phyloP scores from a whole-genome alignment of 2,113 vertebrate species.

The Centrocercus urophasianus region DNA sequence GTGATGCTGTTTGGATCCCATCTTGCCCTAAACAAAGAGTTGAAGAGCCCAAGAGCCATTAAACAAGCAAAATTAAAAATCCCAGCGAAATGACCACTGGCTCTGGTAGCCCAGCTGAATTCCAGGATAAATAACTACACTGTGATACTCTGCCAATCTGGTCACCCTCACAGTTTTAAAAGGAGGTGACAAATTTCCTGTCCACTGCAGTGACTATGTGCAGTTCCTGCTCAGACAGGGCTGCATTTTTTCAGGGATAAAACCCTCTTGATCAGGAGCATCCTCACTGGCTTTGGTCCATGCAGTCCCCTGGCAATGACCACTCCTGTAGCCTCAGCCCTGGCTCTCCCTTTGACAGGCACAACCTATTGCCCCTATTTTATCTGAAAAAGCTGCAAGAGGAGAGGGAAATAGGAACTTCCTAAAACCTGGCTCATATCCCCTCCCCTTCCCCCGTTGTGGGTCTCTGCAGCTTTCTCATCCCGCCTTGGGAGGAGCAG shows the following conservation, averaged over 20 bases:
- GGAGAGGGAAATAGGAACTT: constrained; percentile 36
- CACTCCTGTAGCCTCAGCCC: not conserved
- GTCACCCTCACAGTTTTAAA: constrained; percentile 7
- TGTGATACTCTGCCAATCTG: constrained; percentile 66
- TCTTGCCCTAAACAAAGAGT: not conserved
- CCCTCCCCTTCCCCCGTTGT: constrained; percentile 18
- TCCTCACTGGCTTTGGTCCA: not conserved
- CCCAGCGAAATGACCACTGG: not conserved
- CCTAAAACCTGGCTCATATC: constrained; percentile 28
- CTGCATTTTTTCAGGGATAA: not conserved
- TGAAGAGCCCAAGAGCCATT: not conserved
- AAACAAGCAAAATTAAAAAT: not conserved
- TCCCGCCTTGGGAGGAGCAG: constrained; percentile 48
- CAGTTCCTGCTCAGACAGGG: not conserved
- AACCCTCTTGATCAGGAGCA: not conserved
- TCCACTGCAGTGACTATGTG: not conserved
- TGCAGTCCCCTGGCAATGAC: not conserved
- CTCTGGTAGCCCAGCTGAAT: not conserved
- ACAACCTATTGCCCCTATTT: not conserved
- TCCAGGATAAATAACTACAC: constrained; percentile 36
- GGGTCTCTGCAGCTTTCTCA: constrained; percentile 17
- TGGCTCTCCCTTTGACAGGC: not conserved
- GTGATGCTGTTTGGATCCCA: not conserved
- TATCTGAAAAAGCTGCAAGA: constrained; percentile 48
- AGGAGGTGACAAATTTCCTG: constrained; percentile 69